phyloP scores from a whole-genome alignment of 2,113 vertebrate genomes.

The Regulus satrapa region DNA sequence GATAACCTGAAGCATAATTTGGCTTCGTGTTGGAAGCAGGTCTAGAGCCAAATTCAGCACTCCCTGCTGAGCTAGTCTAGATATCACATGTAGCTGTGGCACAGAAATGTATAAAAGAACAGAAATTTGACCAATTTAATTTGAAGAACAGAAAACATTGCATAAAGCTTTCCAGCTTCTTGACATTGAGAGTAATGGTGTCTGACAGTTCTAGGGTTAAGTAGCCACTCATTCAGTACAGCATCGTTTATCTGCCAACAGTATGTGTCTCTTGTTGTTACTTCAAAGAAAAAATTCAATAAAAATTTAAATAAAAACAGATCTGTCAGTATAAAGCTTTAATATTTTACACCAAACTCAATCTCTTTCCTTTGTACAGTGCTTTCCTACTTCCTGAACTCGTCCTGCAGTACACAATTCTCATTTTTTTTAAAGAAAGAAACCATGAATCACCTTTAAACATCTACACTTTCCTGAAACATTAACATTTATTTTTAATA shows the following conservation, averaged over 20 bases:
- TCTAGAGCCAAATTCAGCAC: conserved; percentile 23
- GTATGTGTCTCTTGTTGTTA: conserved; percentile 53
- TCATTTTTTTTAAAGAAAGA: conserved; percentile 48
- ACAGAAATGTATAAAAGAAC: conserved; percentile 21
- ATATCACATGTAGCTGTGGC: conserved; percentile 6
- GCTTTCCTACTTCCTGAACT: conserved; percentile 45
- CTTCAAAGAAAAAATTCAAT: conserved; percentile 63
- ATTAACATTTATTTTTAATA: conserved; percentile 67
- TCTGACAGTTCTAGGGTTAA: conserved; percentile 64
- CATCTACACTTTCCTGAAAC: conserved; percentile 38
- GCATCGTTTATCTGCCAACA: conserved; percentile 55
- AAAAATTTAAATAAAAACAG: conserved; percentile 68
- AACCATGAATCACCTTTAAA: conserved; percentile 49
- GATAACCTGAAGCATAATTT: conserved; percentile 20
- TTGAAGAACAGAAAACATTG: conserved; percentile 34
- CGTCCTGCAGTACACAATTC: conserved; percentile 13
- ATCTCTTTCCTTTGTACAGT: conserved; percentile 47
- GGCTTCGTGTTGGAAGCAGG: not conserved
- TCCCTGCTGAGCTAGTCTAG: conserved; percentile 35
- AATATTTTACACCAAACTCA: conserved; percentile 53
- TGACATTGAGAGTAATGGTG: conserved; percentile 57
- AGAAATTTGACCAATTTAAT: conserved; percentile 50
- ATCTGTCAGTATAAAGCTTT: conserved; percentile 52
- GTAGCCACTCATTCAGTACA: conserved; percentile 54
- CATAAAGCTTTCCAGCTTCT: conserved; percentile 26